Evolutionary conservation across 2,113 vertebrate species (phyloP).

Genomic region (Numenius arquata): DNA sequence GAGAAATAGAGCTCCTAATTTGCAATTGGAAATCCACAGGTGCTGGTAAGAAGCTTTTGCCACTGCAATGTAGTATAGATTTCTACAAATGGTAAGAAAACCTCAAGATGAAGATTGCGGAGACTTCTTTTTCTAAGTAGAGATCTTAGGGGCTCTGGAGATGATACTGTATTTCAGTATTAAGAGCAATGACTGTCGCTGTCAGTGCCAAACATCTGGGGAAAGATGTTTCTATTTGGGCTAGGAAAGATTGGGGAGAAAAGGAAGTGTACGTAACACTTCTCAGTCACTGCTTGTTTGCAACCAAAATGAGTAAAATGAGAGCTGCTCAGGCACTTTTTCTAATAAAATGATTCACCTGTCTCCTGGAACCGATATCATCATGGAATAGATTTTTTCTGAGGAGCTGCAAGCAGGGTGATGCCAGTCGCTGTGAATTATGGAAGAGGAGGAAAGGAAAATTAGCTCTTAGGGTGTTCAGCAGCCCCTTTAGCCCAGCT

Average conservation of each 20-base stretch:
- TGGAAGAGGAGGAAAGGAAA: not conserved
- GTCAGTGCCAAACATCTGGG: not conserved
- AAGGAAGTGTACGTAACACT: not conserved
- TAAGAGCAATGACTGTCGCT: not conserved
- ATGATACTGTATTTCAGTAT: not conserved
- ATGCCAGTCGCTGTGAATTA: not conserved
- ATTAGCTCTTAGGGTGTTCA: not conserved
- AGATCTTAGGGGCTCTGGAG: not conserved
- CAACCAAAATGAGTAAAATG: not conserved
- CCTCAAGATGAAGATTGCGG: not conserved
- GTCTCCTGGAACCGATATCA: not conserved
- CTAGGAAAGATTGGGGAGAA: not conserved
- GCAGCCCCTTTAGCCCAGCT: not conserved
- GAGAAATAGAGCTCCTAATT: not conserved
- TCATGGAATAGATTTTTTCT: not conserved
- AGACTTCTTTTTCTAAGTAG: not conserved
- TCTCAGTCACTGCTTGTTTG: not conserved
- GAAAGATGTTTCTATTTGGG: not conserved
- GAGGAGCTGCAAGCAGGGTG: not conserved
- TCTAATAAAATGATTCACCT: not conserved
- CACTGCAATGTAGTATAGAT: not conserved
- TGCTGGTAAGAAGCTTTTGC: not conserved
- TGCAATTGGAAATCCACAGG: conserved; percentile 1
- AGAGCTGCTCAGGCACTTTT: not conserved
- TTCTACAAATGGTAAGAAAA: not conserved